phyloP scores from a whole-genome alignment of 2,888 invertebrate species.

The Phyto melanocephala region DNA sequence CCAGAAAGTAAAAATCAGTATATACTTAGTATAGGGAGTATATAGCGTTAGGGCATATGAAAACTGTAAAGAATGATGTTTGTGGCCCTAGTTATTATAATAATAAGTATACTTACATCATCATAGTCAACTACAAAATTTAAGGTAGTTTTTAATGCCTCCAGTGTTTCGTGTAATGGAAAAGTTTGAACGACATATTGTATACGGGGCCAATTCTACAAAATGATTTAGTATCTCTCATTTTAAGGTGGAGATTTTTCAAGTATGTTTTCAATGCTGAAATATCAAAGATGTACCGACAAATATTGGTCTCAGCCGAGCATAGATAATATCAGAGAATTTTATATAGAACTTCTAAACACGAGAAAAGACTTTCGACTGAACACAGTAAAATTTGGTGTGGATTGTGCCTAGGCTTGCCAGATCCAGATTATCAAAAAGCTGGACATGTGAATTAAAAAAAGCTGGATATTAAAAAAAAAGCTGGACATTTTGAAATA shows the following conservation, averaged over 20 bases:
- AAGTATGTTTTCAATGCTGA: neutral
- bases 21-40: neutral
- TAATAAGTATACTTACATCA: too few relatives aligned
- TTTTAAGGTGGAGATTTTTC: neutral
- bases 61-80: neutral
- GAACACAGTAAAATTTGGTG: neutral
- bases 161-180: neutral
- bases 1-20: neutral
- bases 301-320: neutral
- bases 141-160: neutral
- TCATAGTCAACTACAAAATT: slow-evolving; percentile 6
- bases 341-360: neutral
- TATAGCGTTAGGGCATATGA: slow-evolving; percentile 3
- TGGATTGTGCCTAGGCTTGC: neutral
- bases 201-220: neutral
- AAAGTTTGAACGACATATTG: neutral
- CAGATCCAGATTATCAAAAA: too few relatives aligned
- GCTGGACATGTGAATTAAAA: too few relatives aligned
- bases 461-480: too few relatives aligned
- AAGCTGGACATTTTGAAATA: too few relatives aligned
- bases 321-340: neutral
- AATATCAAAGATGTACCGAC: neutral
- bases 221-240: neutral
- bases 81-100: slow-evolving; percentile 3
- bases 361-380: neutral